These are phyloP conservation scores for Trissolcus brochymenae DNA, from an alignment of 2,888 invertebrate genomes.

Conservation along the genomic window DNA sequence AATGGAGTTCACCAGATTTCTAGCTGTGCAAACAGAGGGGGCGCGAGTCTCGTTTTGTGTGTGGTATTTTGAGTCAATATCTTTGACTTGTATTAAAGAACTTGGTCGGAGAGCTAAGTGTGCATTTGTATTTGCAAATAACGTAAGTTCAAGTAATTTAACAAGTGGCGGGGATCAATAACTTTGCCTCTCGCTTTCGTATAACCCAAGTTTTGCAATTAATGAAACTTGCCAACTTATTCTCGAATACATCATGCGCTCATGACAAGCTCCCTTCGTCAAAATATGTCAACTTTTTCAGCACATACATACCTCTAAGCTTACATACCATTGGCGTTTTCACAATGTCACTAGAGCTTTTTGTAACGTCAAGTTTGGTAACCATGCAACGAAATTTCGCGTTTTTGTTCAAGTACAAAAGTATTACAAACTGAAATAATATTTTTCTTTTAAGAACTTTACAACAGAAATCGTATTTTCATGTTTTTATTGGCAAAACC, in stretches of 20 bases:
- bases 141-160: constrained; percentile 13
- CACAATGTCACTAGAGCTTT: too few species aligned
- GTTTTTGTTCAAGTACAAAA: too few species aligned
- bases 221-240: constrained; percentile 1
- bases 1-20: constrained; percentile 20
- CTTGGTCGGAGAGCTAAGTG: background rate
- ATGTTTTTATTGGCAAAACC: too few species aligned
- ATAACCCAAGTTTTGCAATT: constrained; percentile 8
- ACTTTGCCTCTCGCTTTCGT: background rate
- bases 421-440: too few species aligned
- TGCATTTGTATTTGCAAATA: constrained; percentile 14
- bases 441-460: too few species aligned
- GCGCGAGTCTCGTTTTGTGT: constrained; percentile 3
- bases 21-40: constrained; percentile 13
- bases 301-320: too few species aligned
- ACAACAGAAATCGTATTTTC: too few species aligned
- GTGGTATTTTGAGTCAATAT: constrained; percentile 4
- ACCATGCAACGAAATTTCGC: too few species aligned
- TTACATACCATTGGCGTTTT: too few species aligned
- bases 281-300: too few species aligned
- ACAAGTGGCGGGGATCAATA: constrained; percentile 2
- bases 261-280: too few species aligned
- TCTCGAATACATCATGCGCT: background rate
- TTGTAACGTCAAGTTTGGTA: too few species aligned
- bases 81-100: constrained; percentile 4